Percentiles rank a stretch among this genome's conserved stretches.
phyloP scores from a whole-genome alignment of 2,888 invertebrate genomes.

The Xestoiulus laeticollis region DNA sequence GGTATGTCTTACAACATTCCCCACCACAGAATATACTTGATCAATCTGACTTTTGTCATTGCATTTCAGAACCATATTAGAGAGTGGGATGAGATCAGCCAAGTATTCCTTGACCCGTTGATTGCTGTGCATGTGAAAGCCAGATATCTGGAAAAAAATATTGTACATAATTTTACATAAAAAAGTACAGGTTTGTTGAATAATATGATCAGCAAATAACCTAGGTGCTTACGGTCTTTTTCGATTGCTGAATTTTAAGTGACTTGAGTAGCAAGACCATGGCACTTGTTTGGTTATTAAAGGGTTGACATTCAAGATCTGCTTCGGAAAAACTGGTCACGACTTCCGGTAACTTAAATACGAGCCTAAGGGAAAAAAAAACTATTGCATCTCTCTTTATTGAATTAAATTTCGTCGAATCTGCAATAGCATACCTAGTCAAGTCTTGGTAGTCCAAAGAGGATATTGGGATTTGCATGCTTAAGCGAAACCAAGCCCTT shows the following conservation, averaged over 20 bases:
- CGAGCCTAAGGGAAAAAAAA: slow-evolving; percentile 25
- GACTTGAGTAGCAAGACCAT: background rate
- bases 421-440: background rate
- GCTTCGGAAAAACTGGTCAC: background rate
- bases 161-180: background rate
- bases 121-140: background rate
- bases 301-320: background rate
- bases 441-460: slow-evolving; percentile 3
- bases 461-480: background rate
- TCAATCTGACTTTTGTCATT: background rate
- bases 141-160: background rate
- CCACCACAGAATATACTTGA: slow-evolving; percentile 21
- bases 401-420: background rate
- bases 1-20: background rate
- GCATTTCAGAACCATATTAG: background rate
- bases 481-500: slow-evolving; percentile 45
- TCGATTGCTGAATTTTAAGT: background rate
- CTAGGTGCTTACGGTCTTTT: background rate
- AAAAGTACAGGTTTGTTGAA: background rate
- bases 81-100: background rate
- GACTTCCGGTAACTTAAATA: slow-evolving; percentile 45
- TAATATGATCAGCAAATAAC: background rate
- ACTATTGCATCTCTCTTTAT: background rate
- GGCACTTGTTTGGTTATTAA: background rate
- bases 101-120: background rate